A percentile compares a stretch with the other conserved stretches of the same genome.
Conservation (phyloP, 2,888 invertebrate species). For the Chrysomela aeneicollis region DNA sequence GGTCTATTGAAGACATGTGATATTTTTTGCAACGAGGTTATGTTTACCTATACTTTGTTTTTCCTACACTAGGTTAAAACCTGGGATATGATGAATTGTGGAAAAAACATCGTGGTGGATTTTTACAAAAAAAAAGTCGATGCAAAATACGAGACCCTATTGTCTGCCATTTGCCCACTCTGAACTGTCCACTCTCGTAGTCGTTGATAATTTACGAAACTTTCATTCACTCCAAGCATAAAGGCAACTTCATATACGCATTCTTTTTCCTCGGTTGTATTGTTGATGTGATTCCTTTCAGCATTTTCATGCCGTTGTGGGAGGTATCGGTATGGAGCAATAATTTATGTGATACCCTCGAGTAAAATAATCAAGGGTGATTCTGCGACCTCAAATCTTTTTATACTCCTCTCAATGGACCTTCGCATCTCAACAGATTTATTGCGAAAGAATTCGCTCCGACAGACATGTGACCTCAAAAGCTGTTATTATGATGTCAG, state of each 20-base stretch:
- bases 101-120: too few species aligned
- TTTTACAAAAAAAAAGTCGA: too few species aligned
- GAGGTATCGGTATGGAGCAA: background rate
- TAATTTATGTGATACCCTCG: background rate
- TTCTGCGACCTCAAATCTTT: background rate
- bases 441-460: slow-evolving; percentile 24
- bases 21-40: too few species aligned
- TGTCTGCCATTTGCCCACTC: too few species aligned
- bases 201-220: slow-evolving; percentile 34
- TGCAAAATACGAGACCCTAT: too few species aligned
- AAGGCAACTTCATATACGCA: slow-evolving; percentile 28
- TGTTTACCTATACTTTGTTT: too few species aligned
- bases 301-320: background rate
- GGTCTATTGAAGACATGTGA: too few species aligned
- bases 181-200: slow-evolving; percentile 30
- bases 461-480: slow-evolving; percentile 14
- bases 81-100: too few species aligned
- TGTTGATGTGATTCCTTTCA: background rate
- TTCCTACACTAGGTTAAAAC: too few species aligned
- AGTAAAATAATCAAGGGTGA: too few species aligned
- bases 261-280: slow-evolving; percentile 8
- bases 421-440: slow-evolving; percentile 11
- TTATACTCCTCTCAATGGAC: background rate
- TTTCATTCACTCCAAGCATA: slow-evolving; percentile 38
- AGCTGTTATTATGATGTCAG: slow-evolving; percentile 26